Base-by-base conservation (phyloP, 2,113 vertebrate genomes). In the Okapia johnstoni region DNA sequence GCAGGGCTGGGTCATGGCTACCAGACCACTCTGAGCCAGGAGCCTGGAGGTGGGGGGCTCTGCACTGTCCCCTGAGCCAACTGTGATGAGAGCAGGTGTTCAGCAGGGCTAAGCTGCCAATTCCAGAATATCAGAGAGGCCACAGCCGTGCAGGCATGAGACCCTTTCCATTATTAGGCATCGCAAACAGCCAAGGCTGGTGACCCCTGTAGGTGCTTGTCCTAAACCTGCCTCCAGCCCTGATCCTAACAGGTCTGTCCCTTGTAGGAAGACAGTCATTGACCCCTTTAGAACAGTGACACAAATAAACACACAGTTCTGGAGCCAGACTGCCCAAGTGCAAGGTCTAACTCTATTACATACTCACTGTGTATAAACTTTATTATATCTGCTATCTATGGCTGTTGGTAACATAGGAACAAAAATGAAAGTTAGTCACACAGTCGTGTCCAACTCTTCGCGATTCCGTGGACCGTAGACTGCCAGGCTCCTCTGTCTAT, bases 221-320 rank as follows among this genome's bases (percentile, higher is more conserved):
- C 5, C n/a, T 17, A 2, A 1, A 14, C 30, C 16, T 19, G 0
- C 12, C 15, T 2, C n/a, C 54, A 16, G 5, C 4, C 6, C 3
- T 36, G 1, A 10, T 25, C 40, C 36, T 5, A 17, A 28, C 25
- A 25, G 15, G 28, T 33, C 73, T 19, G 28, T 5, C 60, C 21
- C 19, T 46, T 54, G 13, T 6, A 13, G 0, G 40, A 9, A 76
- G 55, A n/a, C 2, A 6, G 26, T 48, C 17, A 6, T 9, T 11
- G 76, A 63, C 55, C 19, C 36, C 33, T 46, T 40, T 25, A 36
- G 17, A 48, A 55, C 9, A 50, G 84, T 16, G 76, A 86, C n/a
- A 43, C 15, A 12, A 55, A 33, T 48, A 40, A 57, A 52, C 0
- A 1, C 36, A 23, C 15, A 43, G 19, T 23, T 50, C 84, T 55